Conservation (phyloP, 2,797 vertebrate species). For the Thamnophis elegans region DNA sequence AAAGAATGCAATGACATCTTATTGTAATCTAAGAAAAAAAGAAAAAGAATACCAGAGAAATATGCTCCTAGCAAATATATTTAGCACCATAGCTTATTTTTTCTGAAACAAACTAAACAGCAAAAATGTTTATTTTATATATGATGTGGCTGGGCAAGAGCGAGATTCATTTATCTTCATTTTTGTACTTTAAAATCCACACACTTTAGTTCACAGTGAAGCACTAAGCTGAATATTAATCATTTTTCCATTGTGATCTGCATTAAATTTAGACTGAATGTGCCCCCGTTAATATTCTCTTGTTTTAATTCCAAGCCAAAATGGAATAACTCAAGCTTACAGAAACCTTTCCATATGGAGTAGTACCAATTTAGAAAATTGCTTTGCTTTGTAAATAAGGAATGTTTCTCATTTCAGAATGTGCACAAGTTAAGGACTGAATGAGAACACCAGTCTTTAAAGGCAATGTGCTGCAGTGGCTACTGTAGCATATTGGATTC, state of each 20-base stretch:
- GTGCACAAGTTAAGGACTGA: not conserved
- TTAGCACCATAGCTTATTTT: constrained; percentile 56
- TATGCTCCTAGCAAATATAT: constrained; percentile 44
- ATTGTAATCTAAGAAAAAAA: constrained; percentile 47
- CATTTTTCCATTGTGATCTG: constrained; percentile 57
- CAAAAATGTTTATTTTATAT: constrained; percentile 65
- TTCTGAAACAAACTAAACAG: constrained; percentile 54
- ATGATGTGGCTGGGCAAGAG: constrained; percentile 53
- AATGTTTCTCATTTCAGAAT: not conserved
- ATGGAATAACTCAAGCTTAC: not conserved
- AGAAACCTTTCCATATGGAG: not conserved
- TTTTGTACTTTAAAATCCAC: constrained; percentile 66
- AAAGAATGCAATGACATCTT: constrained; percentile 57
- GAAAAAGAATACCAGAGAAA: constrained; percentile 45
- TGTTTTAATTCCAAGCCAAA: constrained; percentile 56
- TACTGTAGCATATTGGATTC: not conserved
- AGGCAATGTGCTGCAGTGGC: not conserved
- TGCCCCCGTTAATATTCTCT: not conserved
- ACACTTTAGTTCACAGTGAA: constrained; percentile 63
- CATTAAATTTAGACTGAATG: constrained; percentile 53
- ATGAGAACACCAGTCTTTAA: not conserved
- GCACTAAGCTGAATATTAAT: constrained; percentile 59
- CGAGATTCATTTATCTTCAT: constrained; percentile 68
- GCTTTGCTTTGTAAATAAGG: not conserved
- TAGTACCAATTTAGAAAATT: not conserved